Conservation (phyloP, 2,888 invertebrate species). For the Pyrocoelia pectoralis region DNA sequence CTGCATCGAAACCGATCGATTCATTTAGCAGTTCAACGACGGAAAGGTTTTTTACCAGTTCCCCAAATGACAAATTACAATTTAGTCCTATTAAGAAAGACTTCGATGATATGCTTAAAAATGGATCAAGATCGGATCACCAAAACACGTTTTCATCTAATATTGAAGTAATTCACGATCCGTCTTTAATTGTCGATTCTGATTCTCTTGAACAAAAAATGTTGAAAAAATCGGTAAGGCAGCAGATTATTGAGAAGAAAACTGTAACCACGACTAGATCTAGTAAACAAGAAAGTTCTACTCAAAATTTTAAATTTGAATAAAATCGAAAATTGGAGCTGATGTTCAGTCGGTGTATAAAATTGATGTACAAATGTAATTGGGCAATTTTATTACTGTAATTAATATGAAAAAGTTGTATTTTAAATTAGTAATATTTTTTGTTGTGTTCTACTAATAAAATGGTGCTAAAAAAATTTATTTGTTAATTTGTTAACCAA, state of each 20-base stretch:
- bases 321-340: too few species aligned
- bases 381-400: not conserved
- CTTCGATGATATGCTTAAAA: constrained; percentile 39
- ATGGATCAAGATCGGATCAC: constrained; percentile 47
- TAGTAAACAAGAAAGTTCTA: constrained; percentile 57
- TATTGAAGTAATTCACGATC: constrained; percentile 54
- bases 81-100: constrained; percentile 44
- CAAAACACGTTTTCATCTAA: constrained; percentile 52
- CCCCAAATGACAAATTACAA: constrained; percentile 42
- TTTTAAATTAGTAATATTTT: not conserved
- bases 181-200: constrained; percentile 60
- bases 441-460: constrained; percentile 10
- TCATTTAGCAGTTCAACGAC: constrained; percentile 49
- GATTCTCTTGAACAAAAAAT: constrained; percentile 72
- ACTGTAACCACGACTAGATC: constrained; percentile 70
- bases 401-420: not conserved
- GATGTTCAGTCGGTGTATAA: too few species aligned
- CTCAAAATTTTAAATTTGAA: constrained; percentile 58
- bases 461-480: constrained; percentile 34
- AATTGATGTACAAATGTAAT: not conserved
- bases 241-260: constrained; percentile 73
- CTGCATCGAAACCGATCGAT: constrained; percentile 49
- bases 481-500: constrained; percentile 47
- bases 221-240: constrained; percentile 72
- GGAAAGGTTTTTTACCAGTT: constrained; percentile 56